Evolutionary conservation across 2,888 invertebrate genomes (phyloP).

Genomic region (Apocheima hispidaria): DNA sequence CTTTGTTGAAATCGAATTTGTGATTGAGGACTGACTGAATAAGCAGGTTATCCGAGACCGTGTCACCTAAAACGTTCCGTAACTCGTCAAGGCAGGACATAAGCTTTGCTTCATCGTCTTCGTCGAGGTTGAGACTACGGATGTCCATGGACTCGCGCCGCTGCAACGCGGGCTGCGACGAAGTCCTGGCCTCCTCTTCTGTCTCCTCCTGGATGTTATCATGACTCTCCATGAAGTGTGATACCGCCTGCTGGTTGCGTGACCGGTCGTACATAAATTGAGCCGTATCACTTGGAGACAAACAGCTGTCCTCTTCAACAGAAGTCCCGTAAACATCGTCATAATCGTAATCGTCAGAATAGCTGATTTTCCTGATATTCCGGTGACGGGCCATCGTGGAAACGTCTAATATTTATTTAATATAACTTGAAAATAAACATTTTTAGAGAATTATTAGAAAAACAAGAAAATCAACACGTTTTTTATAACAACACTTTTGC

Average conservation of each 20-base stretch:
- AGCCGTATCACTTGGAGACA: constrained; percentile 94
- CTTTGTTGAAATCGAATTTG: constrained; percentile 90
- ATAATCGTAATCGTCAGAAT: constrained; percentile 96
- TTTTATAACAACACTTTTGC: constrained; percentile 19
- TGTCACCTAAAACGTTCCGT: constrained; percentile 92
- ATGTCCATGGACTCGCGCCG: constrained; percentile 82
- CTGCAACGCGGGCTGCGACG: constrained; percentile 55
- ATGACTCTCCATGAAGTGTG: constrained; percentile 91
- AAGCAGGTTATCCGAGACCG: constrained; percentile 90
- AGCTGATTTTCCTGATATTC: constrained; percentile 93
- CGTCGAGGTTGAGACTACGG: constrained; percentile 83
- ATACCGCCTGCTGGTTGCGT: constrained; percentile 90
- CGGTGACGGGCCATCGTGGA: constrained; percentile 93
- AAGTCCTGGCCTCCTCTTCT: constrained; percentile 75
- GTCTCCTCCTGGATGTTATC: constrained; percentile 90
- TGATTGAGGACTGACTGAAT: constrained; percentile 90
- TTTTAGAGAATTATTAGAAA: constrained; percentile 22
- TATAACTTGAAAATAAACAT: constrained; percentile 29
- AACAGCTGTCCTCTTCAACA: constrained; percentile 96
- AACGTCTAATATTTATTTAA: constrained; percentile 7
- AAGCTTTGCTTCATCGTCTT: constrained; percentile 90
- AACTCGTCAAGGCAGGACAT: constrained; percentile 94
- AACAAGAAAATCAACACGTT: constrained; percentile 53
- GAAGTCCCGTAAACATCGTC: constrained; percentile 97
- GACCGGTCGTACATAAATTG: constrained; percentile 95